A percentile compares a stretch with the other conserved stretches of the same genome.
These are phyloP conservation scores for Podarcis cretensis DNA, from an alignment of 2,113 vertebrate species.

Conservation along the genomic window DNA sequence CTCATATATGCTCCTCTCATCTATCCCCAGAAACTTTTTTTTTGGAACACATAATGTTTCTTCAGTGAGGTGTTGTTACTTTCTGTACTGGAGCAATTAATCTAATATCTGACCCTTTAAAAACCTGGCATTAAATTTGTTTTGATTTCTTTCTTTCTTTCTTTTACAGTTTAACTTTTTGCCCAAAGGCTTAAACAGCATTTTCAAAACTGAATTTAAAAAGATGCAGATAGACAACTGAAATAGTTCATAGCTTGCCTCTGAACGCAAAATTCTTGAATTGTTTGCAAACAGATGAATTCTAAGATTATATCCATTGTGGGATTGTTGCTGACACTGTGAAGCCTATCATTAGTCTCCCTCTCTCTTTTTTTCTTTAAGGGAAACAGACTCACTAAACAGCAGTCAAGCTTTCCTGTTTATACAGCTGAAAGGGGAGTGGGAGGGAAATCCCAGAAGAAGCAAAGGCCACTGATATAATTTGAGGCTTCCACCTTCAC, in stretches of 20 bases:
- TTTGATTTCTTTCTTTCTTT: background rate
- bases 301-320: background rate
- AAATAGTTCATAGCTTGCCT: background rate
- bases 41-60: background rate
- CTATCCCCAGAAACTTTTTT: background rate
- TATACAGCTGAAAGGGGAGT: conserved; percentile 22
- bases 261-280: background rate
- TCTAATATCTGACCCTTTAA: background rate
- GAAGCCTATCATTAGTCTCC: background rate
- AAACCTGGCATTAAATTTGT: background rate
- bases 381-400: conserved; percentile 11
- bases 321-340: background rate
- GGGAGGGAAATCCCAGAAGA: background rate
- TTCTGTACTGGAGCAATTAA: background rate
- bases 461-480: background rate
- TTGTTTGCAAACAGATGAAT: background rate
- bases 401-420: conserved; percentile 27
- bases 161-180: background rate
- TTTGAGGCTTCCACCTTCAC: background rate
- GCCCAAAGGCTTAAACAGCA: background rate
- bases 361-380: background rate
- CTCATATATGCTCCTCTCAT: background rate
- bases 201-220: background rate
- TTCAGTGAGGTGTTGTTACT: background rate
- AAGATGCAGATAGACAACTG: background rate